A percentile compares a stretch with the other conserved stretches of the same genome.
Evolutionary conservation across 2,888 invertebrate genomes (phyloP).

Genomic region (Ornithoptera alexandrae): DNA sequence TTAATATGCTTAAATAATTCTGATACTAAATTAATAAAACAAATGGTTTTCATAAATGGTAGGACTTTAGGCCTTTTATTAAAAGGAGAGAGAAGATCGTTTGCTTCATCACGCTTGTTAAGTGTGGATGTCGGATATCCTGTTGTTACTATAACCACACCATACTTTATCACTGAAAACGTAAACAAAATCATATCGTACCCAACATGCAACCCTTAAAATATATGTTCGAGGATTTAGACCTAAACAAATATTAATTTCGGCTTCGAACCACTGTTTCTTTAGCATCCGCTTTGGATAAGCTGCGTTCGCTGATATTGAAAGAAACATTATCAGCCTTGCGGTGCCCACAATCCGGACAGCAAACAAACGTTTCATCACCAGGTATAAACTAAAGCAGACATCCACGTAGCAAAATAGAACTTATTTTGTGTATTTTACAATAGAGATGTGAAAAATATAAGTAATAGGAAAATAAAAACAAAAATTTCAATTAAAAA

Average conservation of each 20-base stretch:
- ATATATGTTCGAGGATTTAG: constrained; percentile 1
- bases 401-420: not conserved
- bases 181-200: not conserved
- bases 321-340: not conserved
- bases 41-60: no score
- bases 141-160: no score
- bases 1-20: no score
- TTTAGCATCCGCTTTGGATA: not conserved
- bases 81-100: no score
- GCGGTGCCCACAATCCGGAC: not conserved
- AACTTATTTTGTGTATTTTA: no score
- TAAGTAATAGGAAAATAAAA: no score
- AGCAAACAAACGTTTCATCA: not conserved
- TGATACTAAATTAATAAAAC: no score
- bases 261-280: not conserved
- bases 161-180: not conserved
- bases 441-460: no score
- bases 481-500: no score
- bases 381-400: not conserved
- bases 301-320: not conserved
- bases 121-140: no score
- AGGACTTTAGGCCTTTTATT: no score
- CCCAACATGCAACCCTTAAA: not conserved
- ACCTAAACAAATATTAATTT: constrained; percentile 15
- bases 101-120: no score